These are phyloP conservation scores for Orbicella faveolata DNA, from an alignment of 64 coral and sea anemone genomes.

Conservation along the genomic window DNA sequence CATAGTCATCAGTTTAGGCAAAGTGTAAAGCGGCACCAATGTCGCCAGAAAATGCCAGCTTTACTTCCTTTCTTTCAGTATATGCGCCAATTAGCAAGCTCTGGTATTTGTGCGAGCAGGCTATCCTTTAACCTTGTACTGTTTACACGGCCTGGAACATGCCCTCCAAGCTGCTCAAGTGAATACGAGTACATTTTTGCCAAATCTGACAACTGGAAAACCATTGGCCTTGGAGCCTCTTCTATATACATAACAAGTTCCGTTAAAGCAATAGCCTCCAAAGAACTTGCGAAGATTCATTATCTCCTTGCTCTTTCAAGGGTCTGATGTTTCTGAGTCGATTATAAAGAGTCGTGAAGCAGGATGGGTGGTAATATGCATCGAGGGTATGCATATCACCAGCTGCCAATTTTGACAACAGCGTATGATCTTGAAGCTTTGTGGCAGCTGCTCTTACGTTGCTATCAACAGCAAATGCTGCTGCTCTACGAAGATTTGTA, in stretches of 20 bases:
- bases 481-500: constrained; percentile 12
- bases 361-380: constrained; percentile 45
- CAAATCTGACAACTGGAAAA: neutral
- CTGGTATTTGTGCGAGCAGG: neutral
- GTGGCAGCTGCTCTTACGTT: neutral
- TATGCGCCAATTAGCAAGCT: neutral
- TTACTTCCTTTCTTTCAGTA: neutral
- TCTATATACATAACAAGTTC: constrained; percentile 36
- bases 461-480: constrained; percentile 6
- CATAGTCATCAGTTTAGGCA: neutral
- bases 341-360: constrained; percentile 35
- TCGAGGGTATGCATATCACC: constrained; percentile 43
- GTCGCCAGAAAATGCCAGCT: neutral
- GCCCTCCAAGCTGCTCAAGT: too few species aligned
- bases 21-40: neutral
- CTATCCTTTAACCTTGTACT: constrained; percentile 9
- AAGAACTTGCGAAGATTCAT: constrained; percentile 3
- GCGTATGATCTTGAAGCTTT: neutral
- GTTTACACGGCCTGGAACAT: too few species aligned
- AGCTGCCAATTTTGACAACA: constrained; percentile 40
- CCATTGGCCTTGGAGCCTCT: constrained; percentile 21
- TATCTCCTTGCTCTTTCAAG: neutral
- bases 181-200: too few species aligned
- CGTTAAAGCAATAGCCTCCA: constrained; percentile 54
- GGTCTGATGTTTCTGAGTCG: neutral